Evolutionary conservation across 2,888 invertebrate species (phyloP).

Genomic region (Epinotia ramella): DNA sequence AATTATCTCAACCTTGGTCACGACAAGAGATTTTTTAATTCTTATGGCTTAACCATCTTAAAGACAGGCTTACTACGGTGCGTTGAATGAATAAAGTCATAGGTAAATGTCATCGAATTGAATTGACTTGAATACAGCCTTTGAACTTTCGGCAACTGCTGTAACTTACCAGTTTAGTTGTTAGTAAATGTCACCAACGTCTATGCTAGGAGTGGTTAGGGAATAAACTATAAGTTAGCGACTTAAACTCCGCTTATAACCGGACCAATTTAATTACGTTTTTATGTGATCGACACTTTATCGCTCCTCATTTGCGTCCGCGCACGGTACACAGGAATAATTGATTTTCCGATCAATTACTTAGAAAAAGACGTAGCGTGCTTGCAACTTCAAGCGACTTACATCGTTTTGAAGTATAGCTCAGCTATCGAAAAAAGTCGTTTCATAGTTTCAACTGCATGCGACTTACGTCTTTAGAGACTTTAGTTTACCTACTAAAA

Average conservation of each 20-base stretch:
- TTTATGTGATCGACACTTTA: constrained; percentile 37
- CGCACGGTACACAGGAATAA: constrained; percentile 24
- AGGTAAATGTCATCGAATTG: no score
- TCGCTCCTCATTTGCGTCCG: constrained; percentile 30
- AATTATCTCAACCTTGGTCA: no score
- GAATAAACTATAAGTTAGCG: neutral
- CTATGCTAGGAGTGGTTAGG: neutral
- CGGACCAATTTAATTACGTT: constrained; percentile 28
- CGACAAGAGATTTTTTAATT: no score
- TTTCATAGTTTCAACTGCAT: neutral
- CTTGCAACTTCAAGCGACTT: neutral
- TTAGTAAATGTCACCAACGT: neutral
- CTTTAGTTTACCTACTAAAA: neutral
- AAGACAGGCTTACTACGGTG: no score
- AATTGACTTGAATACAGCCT: no score
- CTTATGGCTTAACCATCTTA: no score
- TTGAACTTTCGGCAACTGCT: no score
- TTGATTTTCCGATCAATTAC: constrained; percentile 30
- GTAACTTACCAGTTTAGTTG: neutral
- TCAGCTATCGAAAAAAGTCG: neutral
- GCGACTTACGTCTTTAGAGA: neutral
- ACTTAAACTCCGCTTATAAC: neutral
- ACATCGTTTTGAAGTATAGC: neutral
- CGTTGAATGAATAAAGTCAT: no score
- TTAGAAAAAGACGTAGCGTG: neutral